phyloP scores from a whole-genome alignment of 2,797 vertebrate species.

The Amblyopsis hoosieri region DNA sequence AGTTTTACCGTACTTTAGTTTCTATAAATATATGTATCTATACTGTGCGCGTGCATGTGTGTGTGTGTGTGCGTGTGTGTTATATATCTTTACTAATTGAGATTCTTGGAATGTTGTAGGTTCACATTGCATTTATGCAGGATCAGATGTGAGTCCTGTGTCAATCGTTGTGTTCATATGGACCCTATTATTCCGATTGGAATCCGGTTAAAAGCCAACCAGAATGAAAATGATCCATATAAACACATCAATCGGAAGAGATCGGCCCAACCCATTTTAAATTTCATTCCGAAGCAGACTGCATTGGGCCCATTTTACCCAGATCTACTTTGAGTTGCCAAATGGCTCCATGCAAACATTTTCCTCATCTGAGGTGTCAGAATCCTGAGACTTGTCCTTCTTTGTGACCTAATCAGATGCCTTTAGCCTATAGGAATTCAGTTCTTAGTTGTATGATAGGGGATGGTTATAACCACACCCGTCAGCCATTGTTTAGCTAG shows the following conservation, averaged over 20 bases:
- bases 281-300: too few species aligned
- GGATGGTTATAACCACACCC: slow-evolving; percentile 22
- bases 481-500: slow-evolving; percentile 2
- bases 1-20: not conserved
- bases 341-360: too few species aligned
- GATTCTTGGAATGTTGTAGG: slow-evolving; percentile 32
- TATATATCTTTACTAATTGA: not conserved
- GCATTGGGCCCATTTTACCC: too few species aligned
- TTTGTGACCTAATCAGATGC: too few species aligned
- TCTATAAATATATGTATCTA: not conserved
- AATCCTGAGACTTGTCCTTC: too few species aligned
- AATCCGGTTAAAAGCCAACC: too few species aligned
- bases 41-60: not conserved
- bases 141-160: slow-evolving; percentile 35
- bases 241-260: too few species aligned
- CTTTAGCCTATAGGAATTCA: not conserved
- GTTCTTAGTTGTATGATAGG: slow-evolving; percentile 27
- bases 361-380: too few species aligned
- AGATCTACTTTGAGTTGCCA: too few species aligned
- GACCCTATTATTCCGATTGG: too few species aligned
- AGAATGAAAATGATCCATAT: too few species aligned
- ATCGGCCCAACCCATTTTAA: too few species aligned
- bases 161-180: slow-evolving; percentile 32
- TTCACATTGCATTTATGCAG: slow-evolving; percentile 8
- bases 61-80: slow-evolving; percentile 3